phyloP scores from a whole-genome alignment of 2,113 vertebrate genomes.

The Odontophorus gujanensis region DNA sequence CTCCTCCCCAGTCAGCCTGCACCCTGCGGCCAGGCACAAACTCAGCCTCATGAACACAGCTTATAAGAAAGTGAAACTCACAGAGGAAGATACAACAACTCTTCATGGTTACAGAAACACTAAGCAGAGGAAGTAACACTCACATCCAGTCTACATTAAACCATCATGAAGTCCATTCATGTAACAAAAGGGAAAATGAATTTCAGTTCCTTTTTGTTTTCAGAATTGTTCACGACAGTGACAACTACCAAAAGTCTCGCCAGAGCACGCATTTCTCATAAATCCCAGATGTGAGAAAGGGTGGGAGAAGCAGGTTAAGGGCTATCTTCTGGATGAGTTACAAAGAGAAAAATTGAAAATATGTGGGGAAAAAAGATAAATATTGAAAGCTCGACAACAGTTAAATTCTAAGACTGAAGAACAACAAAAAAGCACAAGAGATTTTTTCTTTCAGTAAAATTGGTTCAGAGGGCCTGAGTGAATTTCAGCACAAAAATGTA shows the following conservation, averaged over 20 bases:
- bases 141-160: background rate
- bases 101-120: background rate
- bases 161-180: background rate
- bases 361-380: background rate
- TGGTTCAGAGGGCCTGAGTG: background rate
- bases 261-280: fast-evolving
- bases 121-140: background rate
- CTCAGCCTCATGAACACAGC: background rate
- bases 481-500: background rate
- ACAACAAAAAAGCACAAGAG: background rate
- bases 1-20: background rate
- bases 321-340: background rate
- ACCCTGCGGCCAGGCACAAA: background rate
- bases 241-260: background rate
- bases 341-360: background rate
- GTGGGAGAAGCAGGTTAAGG: background rate
- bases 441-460: fast-evolving
- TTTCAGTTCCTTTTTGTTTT: background rate
- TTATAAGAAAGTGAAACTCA: too few species aligned
- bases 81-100: background rate
- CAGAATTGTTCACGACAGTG: background rate
- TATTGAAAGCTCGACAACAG: background rate
- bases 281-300: background rate
- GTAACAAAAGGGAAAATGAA: background rate
- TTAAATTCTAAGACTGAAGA: background rate